Conservation (phyloP, 2,113 vertebrate genomes). For the Chaetura pelagica region DNA sequence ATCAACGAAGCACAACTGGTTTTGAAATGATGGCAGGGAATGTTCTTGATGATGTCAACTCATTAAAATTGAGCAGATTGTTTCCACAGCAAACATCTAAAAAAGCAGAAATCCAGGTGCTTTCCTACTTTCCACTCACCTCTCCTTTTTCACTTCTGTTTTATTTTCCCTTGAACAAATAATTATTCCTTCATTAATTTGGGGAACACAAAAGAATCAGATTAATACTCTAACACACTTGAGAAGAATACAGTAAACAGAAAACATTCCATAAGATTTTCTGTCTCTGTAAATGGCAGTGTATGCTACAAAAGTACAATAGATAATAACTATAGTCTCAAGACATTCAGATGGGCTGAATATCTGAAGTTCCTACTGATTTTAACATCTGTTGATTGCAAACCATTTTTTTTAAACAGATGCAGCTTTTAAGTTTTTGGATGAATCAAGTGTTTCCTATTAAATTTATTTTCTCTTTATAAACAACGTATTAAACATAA, state of each 20-base stretch:
- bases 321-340: not conserved
- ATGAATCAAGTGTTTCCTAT: not conserved
- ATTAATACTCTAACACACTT: not conserved
- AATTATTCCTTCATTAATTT: not conserved
- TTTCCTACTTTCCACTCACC: not conserved
- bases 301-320: not conserved
- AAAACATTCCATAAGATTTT: not conserved
- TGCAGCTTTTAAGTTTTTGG: not conserved
- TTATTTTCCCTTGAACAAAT: not conserved
- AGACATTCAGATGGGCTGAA: not conserved
- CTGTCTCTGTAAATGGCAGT: not conserved
- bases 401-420: not conserved
- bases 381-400: not conserved
- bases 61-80: conserved; percentile 48
- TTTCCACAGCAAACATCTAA: conserved; percentile 67
- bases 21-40: conserved; percentile 25
- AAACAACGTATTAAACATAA: not conserved
- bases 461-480: not conserved
- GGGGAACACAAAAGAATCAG: not conserved
- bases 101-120: conserved; percentile 58
- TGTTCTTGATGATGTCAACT: conserved; percentile 63
- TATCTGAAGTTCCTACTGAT: not conserved
- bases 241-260: not conserved
- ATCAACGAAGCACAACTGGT: not conserved
- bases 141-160: not conserved